Evolutionary conservation across 1,140 invertebrate genomes (phyloP).

Genomic region (Lasaia peninsularis): DNA sequence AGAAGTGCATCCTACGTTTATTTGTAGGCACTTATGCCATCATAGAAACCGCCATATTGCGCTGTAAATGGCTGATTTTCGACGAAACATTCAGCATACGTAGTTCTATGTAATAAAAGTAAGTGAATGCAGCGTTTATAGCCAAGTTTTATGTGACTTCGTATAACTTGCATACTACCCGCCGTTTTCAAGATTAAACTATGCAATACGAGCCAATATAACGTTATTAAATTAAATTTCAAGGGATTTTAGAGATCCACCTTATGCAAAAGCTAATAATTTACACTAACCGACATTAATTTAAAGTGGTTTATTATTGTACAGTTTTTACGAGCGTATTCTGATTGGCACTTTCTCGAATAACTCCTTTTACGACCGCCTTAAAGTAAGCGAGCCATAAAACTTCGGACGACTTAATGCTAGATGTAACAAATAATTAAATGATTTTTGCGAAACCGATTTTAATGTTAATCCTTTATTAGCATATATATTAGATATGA

Average conservation of each 20-base stretch:
- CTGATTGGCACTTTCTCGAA: constrained; percentile 44
- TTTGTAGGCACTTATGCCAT: not conserved
- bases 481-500: not conserved
- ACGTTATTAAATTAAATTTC: constrained; percentile 54
- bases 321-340: constrained; percentile 42
- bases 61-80: constrained; percentile 33
- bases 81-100: constrained; percentile 35
- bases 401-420: constrained; percentile 26
- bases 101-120: constrained; percentile 40
- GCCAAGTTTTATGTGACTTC: constrained; percentile 46
- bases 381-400: constrained; percentile 35
- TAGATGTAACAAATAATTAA: constrained; percentile 28
- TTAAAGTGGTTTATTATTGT: constrained; percentile 42
- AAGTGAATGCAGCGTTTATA: constrained; percentile 61
- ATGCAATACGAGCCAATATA: constrained; percentile 44
- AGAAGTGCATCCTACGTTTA: not conserved
- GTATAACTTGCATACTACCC: constrained; percentile 48
- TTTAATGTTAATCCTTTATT: constrained; percentile 5
- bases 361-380: constrained; percentile 38
- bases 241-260: constrained; percentile 31
- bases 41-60: constrained; percentile 15
- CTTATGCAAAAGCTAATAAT: constrained; percentile 31
- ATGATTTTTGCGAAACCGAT: constrained; percentile 12
- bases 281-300: constrained; percentile 35
- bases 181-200: constrained; percentile 53